Percentiles rank a stretch among this genome's conserved stretches.
These are phyloP conservation scores for Drosophila kikkawai DNA, from an alignment of 1,140 invertebrate species.

Conservation along the genomic window DNA sequence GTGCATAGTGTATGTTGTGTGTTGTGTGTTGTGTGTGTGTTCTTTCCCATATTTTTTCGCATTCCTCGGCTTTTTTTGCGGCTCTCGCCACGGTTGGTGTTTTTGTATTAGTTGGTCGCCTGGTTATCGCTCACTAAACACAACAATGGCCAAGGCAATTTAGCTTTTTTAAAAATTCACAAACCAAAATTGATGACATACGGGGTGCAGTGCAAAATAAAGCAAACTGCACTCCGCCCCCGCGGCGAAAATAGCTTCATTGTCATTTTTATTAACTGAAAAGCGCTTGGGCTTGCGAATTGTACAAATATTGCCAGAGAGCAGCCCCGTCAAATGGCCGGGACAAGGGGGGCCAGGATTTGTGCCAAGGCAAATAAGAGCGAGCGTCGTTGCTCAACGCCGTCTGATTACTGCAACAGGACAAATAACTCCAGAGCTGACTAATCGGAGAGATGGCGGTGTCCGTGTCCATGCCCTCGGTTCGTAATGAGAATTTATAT, in stretches of 20 bases:
- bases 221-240: slow-evolving; percentile 24
- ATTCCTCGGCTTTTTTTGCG: slow-evolving; percentile 27
- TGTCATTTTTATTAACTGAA: slow-evolving; percentile 81
- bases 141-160: slow-evolving; percentile 78
- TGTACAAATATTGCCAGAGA: slow-evolving; percentile 78
- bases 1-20: slow-evolving; percentile 5
- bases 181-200: slow-evolving; percentile 77
- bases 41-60: slow-evolving; percentile 28
- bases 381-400: slow-evolving; percentile 30
- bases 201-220: slow-evolving; percentile 4
- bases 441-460: slow-evolving; percentile 60
- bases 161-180: slow-evolving; percentile 80
- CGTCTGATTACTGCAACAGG: slow-evolving; percentile 73
- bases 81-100: neutral
- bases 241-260: slow-evolving; percentile 62
- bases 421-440: slow-evolving; percentile 61
- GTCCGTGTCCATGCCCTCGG: slow-evolving; percentile 37
- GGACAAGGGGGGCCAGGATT: slow-evolving; percentile 61
- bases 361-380: slow-evolving; percentile 72
- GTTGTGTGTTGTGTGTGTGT: slow-evolving; percentile 10
- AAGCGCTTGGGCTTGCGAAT: slow-evolving; percentile 65
- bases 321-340: slow-evolving; percentile 37
- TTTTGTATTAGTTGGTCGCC: slow-evolving; percentile 61
- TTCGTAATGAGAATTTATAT: slow-evolving; percentile 67
- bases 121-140: slow-evolving; percentile 77